A percentile compares a stretch with the other conserved stretches of the same genome.
Conservation (phyloP, 2,113 vertebrate genomes). For the Rhipidura dahli region DNA sequence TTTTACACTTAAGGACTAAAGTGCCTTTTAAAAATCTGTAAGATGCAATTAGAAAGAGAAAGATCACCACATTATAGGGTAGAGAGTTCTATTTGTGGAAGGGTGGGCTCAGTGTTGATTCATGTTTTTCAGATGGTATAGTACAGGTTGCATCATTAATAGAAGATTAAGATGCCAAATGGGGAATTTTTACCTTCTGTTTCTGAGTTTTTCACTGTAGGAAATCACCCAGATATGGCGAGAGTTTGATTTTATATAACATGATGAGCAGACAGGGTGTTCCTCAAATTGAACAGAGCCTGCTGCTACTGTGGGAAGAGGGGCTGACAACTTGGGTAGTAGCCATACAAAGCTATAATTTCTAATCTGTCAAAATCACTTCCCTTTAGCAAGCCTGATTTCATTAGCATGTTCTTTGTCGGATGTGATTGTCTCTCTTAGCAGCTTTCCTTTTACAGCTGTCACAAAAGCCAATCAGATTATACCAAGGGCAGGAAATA, state of each 20-base stretch:
- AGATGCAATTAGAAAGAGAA: constrained; percentile 56
- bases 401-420: constrained; percentile 70
- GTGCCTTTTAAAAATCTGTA: constrained; percentile 61
- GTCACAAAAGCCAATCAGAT: constrained; percentile 67
- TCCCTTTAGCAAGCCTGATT: constrained; percentile 72
- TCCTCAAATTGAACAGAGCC: constrained; percentile 68
- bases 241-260: constrained; percentile 66
- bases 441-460: constrained; percentile 58
- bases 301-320: constrained; percentile 66
- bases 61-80: constrained; percentile 16
- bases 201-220: constrained; percentile 61
- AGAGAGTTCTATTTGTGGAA: constrained; percentile 31
- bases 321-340: constrained; percentile 69
- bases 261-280: constrained; percentile 58
- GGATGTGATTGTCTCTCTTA: constrained; percentile 64
- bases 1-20: constrained; percentile 54
- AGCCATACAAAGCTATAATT: constrained; percentile 70
- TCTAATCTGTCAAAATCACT: constrained; percentile 76
- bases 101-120: constrained; percentile 46
- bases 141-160: constrained; percentile 59
- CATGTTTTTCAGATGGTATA: constrained; percentile 45
- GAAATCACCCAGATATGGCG: constrained; percentile 62
- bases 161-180: constrained; percentile 62
- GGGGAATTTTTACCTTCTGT: constrained; percentile 63
- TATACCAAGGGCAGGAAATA: constrained; percentile 65